Evolutionary conservation across 2,888 invertebrate genomes (phyloP).

Genomic region (Neelides folsomi): DNA sequence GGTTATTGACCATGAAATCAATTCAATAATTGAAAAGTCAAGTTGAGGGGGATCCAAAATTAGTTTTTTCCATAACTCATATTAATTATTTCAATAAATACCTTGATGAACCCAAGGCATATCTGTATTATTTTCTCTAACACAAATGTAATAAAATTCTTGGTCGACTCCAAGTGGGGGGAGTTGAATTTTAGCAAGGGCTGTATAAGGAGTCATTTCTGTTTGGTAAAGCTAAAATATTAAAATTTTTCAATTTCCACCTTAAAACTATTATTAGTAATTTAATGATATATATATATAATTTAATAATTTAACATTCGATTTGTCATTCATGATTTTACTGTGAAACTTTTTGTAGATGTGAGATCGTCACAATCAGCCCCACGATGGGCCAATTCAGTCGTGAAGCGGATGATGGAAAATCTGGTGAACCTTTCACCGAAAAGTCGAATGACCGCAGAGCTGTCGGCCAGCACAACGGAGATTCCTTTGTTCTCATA

Average conservation of each 20-base stretch:
- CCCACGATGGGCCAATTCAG: constrained; percentile 22
- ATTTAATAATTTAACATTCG: background rate
- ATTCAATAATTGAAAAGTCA: too few relatives aligned
- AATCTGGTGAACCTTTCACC: constrained; percentile 53
- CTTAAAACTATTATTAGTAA: too few relatives aligned
- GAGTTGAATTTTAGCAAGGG: constrained; percentile 25
- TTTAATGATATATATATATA: background rate
- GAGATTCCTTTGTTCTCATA: constrained; percentile 49
- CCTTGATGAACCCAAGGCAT: constrained; percentile 32
- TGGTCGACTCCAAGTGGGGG: constrained; percentile 31
- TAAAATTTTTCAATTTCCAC: background rate
- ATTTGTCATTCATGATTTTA: constrained; percentile 6
- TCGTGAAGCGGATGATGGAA: constrained; percentile 39
- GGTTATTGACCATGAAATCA: too few relatives aligned
- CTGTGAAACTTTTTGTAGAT: constrained; percentile 24
- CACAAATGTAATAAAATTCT: constrained; percentile 33
- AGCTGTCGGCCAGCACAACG: constrained; percentile 48
- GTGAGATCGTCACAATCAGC: constrained; percentile 28
- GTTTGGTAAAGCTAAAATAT: constrained; percentile 13
- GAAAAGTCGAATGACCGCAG: constrained; percentile 55
- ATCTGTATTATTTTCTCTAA: constrained; percentile 25
- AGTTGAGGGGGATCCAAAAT: too few relatives aligned
- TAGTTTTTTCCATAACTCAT: too few relatives aligned
- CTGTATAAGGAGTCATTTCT: constrained; percentile 21
- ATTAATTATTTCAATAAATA: too few relatives aligned